Base-by-base conservation (phyloP, 2,888 invertebrate genomes). In the Sarcophaga rosellei region DNA sequence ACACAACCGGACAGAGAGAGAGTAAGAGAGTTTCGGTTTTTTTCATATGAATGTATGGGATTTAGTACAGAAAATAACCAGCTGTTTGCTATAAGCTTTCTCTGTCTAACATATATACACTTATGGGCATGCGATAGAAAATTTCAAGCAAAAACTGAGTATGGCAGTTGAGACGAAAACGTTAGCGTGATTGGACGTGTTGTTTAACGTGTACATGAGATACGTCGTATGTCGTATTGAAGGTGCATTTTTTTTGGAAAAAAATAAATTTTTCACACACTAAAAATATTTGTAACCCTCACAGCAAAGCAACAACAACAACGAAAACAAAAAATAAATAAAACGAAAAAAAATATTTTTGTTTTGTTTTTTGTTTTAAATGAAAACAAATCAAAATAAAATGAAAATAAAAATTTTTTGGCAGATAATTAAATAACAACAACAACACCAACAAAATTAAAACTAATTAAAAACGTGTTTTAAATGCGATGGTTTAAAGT, bases 161-260 rank as follows among this genome's bases (percentile, higher is more conserved):
- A 61, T 70, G 66, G 79, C 84, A 86, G 86, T 86, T 86, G 86
- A 86, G 84, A 81, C 86, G 78, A 86, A 84, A 86, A 86, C 86
- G 86, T 86, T 72, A 86, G 70, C 84, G 84, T 84, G 86, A 84
- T 84, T 86, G 86, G 86, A 86, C 86, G 86, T 86, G 81, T 86
- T 86, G 81, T 86, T 81, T 21, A 84, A 78, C 75, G 86, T 86
- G 76, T 81, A 78, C 20, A 35, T 66, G 53, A 53, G 53, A 53
- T 53, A 53, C 17, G 17, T 53, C 53, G 53, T 53, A 53, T 17
- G 15, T 5, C 35, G 35, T 57, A 61, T 61, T 12, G 20, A 77
- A 35, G 59, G 73, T 77, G 77, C 45, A 69, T 69, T 4, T 10
- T 21, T 35, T 4, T 21, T 10, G 0, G 8, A 35, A 35, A 35